A percentile compares a stretch with the other conserved stretches of the same genome.
phyloP scores from a whole-genome alignment of 2,113 vertebrate genomes.

The Chascanopsetta lugubris region DNA sequence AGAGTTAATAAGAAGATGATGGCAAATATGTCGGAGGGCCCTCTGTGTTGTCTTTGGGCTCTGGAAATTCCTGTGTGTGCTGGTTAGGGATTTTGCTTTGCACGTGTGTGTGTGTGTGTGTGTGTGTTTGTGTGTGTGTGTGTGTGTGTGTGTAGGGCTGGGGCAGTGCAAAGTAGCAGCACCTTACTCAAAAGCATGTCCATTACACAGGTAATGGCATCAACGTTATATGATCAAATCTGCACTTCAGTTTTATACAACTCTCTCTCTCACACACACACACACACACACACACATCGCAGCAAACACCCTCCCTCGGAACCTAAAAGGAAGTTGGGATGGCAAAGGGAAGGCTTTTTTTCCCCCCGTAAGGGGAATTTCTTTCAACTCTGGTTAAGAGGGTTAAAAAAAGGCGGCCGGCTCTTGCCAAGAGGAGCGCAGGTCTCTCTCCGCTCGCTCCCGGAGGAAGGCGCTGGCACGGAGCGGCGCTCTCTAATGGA shows the following conservation, averaged over 20 bases:
- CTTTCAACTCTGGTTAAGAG: constrained; percentile 67
- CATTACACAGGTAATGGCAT: constrained; percentile 69
- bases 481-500: constrained; percentile 61
- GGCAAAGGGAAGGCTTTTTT: constrained; percentile 29
- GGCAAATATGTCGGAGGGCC: constrained; percentile 76
- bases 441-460: constrained; percentile 47
- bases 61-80: constrained; percentile 66
- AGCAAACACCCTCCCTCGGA: constrained; percentile 44
- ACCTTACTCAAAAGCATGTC: constrained; percentile 60
- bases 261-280: constrained; percentile 24
- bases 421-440: constrained; percentile 61
- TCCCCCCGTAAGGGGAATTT: constrained; percentile 8
- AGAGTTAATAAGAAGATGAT: constrained; percentile 78
- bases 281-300: constrained; percentile 5
- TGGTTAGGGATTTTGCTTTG: constrained; percentile 28
- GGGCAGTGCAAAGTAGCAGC: constrained; percentile 31
- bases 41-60: constrained; percentile 69
- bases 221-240: constrained; percentile 74
- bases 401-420: constrained; percentile 44
- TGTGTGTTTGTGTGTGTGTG: constrained; percentile 17
- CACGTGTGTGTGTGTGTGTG: constrained; percentile 18
- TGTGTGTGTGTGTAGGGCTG: constrained; percentile 2
- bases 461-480: constrained; percentile 61
- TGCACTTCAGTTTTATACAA: constrained; percentile 56
- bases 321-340: constrained; percentile 36